Evolutionary conservation across 2,888 invertebrate species (phyloP), one percentile per base, ranked within the genome.

Genomic region (Leptogaster cylindrica): DNA sequence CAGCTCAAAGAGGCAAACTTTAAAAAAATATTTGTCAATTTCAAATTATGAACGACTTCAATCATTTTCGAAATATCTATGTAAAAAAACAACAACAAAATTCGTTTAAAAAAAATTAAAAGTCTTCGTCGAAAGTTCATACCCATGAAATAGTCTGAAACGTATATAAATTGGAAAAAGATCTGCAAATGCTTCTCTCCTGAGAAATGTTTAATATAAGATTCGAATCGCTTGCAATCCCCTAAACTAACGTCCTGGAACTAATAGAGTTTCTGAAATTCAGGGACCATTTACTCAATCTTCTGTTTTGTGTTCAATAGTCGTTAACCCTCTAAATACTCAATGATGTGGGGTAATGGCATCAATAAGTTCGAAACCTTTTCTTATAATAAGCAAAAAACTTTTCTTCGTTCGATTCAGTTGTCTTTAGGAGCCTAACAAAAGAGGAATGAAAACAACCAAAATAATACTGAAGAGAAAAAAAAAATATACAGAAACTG

Each of bases 281-380:
- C 63, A 63, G 48, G 63, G 63, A 27, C 46, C 63, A 63, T 63
- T 63, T 63, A 16, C 46, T 20, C 44, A 63, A 46, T 31, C 58
- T 58, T 31, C 41, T 58, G 27, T 48, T 46, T 46, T 63, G 31
- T 63, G 44, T 31, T 63, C 46, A 44, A 63, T 44, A 58, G 58
- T 58, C 58, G 58, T 58, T 58, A 58, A 58, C 58, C 58, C 58
- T 58, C 58, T 58, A 58, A 58, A 58, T 58, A 39, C 58, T 41
- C 58, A 58, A 58, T 58, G 58, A 58, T 58, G 58, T 58, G 58
- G 58, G 58, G 58, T 58, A 58, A 58, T 58, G 58, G 58, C 58
- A 58, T 27, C 58, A 58, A 58, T 58, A 58, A 58, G 58, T 58
- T 58, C 58, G 58, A 63, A 63, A 63, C 41, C 61, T 44, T 63